phyloP scores from a whole-genome alignment of 2,113 vertebrate species.

The Oncorhynchus nerka region DNA sequence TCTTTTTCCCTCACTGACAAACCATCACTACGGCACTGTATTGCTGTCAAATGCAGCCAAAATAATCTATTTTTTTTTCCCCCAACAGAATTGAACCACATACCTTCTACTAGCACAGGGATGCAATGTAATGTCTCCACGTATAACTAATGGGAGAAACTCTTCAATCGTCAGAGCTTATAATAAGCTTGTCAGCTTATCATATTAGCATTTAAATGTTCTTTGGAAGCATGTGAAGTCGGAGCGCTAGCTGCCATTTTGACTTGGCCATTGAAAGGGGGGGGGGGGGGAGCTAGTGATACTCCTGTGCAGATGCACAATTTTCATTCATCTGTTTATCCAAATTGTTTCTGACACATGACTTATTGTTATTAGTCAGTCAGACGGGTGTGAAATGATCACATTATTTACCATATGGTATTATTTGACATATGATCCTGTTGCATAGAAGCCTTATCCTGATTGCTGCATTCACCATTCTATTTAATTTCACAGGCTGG shows the following conservation, averaged over 20 bases:
- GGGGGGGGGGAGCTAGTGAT: background rate
- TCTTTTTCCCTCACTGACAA: constrained; percentile 43
- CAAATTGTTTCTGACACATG: background rate
- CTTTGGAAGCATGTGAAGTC: constrained; percentile 75
- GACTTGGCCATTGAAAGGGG: constrained; percentile 62
- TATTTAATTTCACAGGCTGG: too few relatives aligned
- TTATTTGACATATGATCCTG: too few relatives aligned
- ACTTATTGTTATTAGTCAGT: background rate
- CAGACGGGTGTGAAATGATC: background rate
- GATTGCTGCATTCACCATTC: too few relatives aligned
- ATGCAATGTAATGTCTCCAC: constrained; percentile 76
- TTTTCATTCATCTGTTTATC: background rate
- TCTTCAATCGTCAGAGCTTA: constrained; percentile 82
- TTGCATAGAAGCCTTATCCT: too few relatives aligned
- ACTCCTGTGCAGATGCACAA: background rate
- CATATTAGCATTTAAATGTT: constrained; percentile 84
- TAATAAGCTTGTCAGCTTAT: constrained; percentile 85
- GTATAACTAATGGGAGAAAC: constrained; percentile 80
- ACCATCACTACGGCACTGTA: constrained; percentile 63
- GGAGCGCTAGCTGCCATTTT: constrained; percentile 63
- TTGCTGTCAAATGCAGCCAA: constrained; percentile 71
- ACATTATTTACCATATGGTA: background rate
- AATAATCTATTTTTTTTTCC: constrained; percentile 70
- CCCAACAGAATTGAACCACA: constrained; percentile 74
- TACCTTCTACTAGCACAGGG: constrained; percentile 71